Evolutionary conservation across 1,140 invertebrate genomes (phyloP).

Genomic region (Bombus huntii): DNA sequence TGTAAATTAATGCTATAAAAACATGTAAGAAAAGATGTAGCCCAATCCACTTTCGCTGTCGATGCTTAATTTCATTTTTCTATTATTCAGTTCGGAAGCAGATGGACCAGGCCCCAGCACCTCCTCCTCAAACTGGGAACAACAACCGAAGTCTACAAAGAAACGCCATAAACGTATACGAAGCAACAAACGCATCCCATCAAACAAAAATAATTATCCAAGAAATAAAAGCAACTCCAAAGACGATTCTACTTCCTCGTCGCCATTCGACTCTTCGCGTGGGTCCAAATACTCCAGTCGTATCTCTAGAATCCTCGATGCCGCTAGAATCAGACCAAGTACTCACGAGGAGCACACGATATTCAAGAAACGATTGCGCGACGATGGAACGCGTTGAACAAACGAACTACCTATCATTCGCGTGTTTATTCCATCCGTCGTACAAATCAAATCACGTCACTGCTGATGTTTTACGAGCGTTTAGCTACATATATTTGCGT

Average conservation of each 20-base stretch:
- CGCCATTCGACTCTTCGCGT: conserved; percentile 7
- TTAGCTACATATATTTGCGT: conserved; percentile 7
- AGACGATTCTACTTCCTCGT: background rate
- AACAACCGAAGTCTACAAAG: background rate
- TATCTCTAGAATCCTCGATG: background rate
- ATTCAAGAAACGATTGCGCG: conserved; percentile 47
- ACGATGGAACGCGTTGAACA: conserved; percentile 14
- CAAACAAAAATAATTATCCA: background rate
- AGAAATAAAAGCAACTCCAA: conserved; percentile 6
- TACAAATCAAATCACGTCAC: background rate
- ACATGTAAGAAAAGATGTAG: background rate
- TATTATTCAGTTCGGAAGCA: conserved; percentile 23
- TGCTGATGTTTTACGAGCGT: background rate
- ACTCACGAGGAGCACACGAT: conserved; percentile 67
- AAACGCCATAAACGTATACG: conserved; percentile 17
- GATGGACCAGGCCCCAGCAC: conserved; percentile 14
- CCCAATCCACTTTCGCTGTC: background rate
- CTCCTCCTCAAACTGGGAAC: conserved; percentile 5
- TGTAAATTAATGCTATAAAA: background rate
- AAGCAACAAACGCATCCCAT: background rate
- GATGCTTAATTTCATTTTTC: background rate
- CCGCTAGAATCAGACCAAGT: conserved; percentile 68
- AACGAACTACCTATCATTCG: background rate
- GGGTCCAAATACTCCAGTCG: background rate
- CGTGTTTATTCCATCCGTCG: background rate